These are phyloP conservation scores for Drosophila acutilabella DNA, from an alignment of 2,888 invertebrate genomes.

Conservation along the genomic window DNA sequence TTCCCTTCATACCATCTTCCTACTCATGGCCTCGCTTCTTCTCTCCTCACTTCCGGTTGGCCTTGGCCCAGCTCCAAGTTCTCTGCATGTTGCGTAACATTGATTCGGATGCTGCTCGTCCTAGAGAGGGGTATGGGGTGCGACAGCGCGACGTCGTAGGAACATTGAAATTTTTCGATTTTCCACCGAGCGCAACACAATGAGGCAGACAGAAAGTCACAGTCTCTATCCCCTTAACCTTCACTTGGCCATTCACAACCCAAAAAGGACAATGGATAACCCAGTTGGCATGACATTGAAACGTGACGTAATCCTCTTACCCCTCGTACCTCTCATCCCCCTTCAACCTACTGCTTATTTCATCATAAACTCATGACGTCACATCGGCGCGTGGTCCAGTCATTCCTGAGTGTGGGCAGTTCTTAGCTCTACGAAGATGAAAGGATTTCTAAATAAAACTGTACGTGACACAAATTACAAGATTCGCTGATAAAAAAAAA, in stretches of 20 bases:
- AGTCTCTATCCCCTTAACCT: not conserved
- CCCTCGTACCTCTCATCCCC: not conserved
- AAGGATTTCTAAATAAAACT: conserved; percentile 16
- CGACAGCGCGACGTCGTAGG: conserved; percentile 31
- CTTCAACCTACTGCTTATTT: conserved; percentile 7
- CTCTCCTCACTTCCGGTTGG: conserved; percentile 23
- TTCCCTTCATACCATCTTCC: not conserved
- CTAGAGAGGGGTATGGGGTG: conserved; percentile 1
- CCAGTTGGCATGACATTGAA: conserved; percentile 65
- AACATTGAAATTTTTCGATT: conserved; percentile 69
- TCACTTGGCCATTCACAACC: not conserved
- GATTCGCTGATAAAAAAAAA: conserved; percentile 1
- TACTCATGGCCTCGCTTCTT: not conserved
- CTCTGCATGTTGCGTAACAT: conserved; percentile 70
- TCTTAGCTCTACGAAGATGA: conserved; percentile 11
- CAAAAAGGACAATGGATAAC: conserved; percentile 4
- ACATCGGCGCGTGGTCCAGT: conserved; percentile 6
- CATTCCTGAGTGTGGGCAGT: conserved; percentile 23
- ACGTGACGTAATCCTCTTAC: conserved; percentile 63
- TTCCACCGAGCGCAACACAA: conserved; percentile 44
- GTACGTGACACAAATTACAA: not conserved
- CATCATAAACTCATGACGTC: conserved; percentile 61
- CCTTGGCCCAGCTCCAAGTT: conserved; percentile 61
- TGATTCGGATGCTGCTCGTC: conserved; percentile 58
- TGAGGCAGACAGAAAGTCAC: conserved; percentile 21